Conservation (phyloP, 2,888 invertebrate species). For the Pocota personata region DNA sequence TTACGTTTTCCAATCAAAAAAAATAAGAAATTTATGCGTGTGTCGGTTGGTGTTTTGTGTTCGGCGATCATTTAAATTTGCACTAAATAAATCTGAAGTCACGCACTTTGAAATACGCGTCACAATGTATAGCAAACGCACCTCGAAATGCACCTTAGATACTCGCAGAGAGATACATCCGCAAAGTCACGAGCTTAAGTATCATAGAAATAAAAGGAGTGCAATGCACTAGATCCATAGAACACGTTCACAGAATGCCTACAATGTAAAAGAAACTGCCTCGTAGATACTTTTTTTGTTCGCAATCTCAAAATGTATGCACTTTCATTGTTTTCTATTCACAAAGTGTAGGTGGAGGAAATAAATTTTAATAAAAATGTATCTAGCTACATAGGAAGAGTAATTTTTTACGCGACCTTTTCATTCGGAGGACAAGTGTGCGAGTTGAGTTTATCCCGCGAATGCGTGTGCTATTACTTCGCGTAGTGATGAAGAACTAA, state of each 20-base stretch:
- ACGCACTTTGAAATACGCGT: not conserved
- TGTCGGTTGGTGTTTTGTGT: not conserved
- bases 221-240: slow-evolving; percentile 3
- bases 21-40: not conserved
- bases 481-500: slow-evolving; percentile 60
- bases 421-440: not conserved
- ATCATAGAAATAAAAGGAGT: not conserved
- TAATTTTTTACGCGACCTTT: slow-evolving; percentile 1
- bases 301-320: not conserved
- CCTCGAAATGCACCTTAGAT: slow-evolving; percentile 1
- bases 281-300: slow-evolving; percentile 20
- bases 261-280: not conserved
- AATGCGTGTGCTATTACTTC: slow-evolving; percentile 49
- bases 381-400: not conserved
- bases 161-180: slow-evolving; percentile 24
- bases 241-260: slow-evolving; percentile 3
- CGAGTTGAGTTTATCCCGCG: not conserved
- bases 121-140: slow-evolving; percentile 3
- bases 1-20: slow-evolving; percentile 20
- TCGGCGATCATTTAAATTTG: not conserved
- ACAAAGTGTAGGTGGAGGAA: not conserved
- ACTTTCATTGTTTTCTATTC: not conserved
- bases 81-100: slow-evolving; percentile 13
- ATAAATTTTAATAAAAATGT: not conserved
- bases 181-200: slow-evolving; percentile 13